phyloP scores from a whole-genome alignment of 2,113 vertebrate genomes.

The Hipposideros armiger region DNA sequence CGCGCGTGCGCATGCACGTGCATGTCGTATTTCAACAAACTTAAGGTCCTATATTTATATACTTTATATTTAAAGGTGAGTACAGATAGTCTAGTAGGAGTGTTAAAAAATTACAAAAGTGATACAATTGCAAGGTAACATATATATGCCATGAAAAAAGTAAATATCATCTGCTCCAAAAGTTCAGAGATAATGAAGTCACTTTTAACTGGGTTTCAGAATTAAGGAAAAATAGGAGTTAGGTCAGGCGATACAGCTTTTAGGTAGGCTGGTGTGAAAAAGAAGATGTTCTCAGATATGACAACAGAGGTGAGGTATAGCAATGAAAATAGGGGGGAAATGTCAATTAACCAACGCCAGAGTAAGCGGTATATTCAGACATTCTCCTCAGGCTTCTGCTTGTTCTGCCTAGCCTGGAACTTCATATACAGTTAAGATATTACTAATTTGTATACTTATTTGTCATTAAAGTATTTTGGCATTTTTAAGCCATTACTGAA shows the following conservation, averaged over 20 bases:
- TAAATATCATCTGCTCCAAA: background rate
- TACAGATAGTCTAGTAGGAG: background rate
- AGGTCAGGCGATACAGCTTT: background rate
- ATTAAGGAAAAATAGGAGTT: background rate
- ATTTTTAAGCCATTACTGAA: background rate
- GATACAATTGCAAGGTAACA: background rate
- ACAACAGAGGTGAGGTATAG: background rate
- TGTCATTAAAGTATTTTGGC: background rate
- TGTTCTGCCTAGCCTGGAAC: background rate
- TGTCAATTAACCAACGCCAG: background rate
- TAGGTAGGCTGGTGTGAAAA: background rate
- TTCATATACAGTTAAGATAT: background rate
- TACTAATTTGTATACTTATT: background rate
- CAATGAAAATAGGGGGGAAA: background rate
- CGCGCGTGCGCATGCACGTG: accelerated
- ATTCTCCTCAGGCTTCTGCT: background rate
- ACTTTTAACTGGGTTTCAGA: background rate
- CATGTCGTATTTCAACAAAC: background rate
- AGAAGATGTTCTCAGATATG: background rate
- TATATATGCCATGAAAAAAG: background rate
- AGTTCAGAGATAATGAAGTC: background rate
- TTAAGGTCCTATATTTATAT: background rate
- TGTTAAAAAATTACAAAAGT: background rate
- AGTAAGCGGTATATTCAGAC: background rate
- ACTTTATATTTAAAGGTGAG: background rate